Percentiles rank a stretch among this genome's conserved stretches.
Evolutionary conservation across 2,888 invertebrate genomes (phyloP).

Genomic region (Nemurella pictetii): DNA sequence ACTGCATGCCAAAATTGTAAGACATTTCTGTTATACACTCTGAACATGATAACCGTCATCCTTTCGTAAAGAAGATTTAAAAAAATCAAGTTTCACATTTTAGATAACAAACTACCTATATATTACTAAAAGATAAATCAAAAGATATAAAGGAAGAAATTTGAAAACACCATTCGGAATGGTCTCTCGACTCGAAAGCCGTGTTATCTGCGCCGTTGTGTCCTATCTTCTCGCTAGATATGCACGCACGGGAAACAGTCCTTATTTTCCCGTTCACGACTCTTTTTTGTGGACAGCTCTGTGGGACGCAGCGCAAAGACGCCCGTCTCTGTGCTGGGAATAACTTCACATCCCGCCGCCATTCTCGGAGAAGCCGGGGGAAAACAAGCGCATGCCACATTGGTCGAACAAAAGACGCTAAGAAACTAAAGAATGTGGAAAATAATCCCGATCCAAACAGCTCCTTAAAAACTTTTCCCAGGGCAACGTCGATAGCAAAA

Average conservation of each 20-base stretch:
- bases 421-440: neutral
- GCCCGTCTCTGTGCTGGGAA: neutral
- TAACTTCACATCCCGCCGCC: conserved; percentile 12
- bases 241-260: neutral
- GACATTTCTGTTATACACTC: too few relatives aligned
- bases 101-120: too few relatives aligned
- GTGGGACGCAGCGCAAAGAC: neutral
- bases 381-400: neutral
- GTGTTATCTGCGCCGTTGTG: neutral
- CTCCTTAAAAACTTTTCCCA: conserved; percentile 20
- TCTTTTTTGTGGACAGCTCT: neutral
- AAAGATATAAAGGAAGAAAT: neutral
- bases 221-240: neutral
- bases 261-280: neutral
- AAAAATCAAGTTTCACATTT: too few relatives aligned
- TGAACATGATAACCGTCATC: too few relatives aligned
- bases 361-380: conserved; percentile 3
- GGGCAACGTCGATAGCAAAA: neutral
- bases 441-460: conserved; percentile 26
- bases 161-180: neutral
- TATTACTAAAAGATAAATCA: too few relatives aligned
- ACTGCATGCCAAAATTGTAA: too few relatives aligned
- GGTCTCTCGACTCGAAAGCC: neutral
- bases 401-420: conserved; percentile 1
- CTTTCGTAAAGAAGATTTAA: too few relatives aligned